Percentiles rank a stretch among this genome's conserved stretches.
These are phyloP conservation scores for Cenopis cana DNA, from an alignment of 2,888 invertebrate species.

Conservation along the genomic window DNA sequence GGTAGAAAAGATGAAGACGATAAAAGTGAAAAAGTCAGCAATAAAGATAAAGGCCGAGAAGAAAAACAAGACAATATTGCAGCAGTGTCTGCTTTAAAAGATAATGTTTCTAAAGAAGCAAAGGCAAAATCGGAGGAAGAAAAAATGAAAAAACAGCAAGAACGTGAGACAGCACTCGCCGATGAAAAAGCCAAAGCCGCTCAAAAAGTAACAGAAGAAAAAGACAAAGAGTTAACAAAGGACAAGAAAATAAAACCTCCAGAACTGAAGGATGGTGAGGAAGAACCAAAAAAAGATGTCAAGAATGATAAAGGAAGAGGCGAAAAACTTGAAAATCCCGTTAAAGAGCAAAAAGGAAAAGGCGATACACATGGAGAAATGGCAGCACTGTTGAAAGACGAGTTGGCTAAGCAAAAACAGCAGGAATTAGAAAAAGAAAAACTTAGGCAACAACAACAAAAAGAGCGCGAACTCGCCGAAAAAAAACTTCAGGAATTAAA, in stretches of 20 bases:
- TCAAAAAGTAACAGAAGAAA: not conserved
- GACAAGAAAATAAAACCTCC: not conserved
- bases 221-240: not conserved
- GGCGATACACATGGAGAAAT: not conserved
- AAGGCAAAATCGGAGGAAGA: slow-evolving; percentile 41
- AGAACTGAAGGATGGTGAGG: not conserved
- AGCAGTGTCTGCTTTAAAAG: slow-evolving; percentile 20
- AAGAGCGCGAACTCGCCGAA: slow-evolving; percentile 34
- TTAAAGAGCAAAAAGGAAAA: slow-evolving; percentile 15
- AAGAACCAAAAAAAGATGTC: no score
- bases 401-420: slow-evolving; percentile 15
- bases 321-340: not conserved
- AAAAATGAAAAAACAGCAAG: slow-evolving; percentile 17
- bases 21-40: slow-evolving; percentile 30
- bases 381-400: not conserved
- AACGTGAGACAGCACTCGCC: not conserved
- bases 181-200: slow-evolving; percentile 3
- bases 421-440: slow-evolving; percentile 33
- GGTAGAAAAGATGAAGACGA: slow-evolving; percentile 23
- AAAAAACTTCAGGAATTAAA: slow-evolving; percentile 38
- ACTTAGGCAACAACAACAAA: slow-evolving; percentile 18
- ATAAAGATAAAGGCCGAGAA: slow-evolving; percentile 32
- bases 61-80: not conserved
- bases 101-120: slow-evolving; percentile 35
- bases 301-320: not conserved